These are phyloP conservation scores for Macaria notata DNA, from an alignment of 2,888 invertebrate species.

Conservation along the genomic window DNA sequence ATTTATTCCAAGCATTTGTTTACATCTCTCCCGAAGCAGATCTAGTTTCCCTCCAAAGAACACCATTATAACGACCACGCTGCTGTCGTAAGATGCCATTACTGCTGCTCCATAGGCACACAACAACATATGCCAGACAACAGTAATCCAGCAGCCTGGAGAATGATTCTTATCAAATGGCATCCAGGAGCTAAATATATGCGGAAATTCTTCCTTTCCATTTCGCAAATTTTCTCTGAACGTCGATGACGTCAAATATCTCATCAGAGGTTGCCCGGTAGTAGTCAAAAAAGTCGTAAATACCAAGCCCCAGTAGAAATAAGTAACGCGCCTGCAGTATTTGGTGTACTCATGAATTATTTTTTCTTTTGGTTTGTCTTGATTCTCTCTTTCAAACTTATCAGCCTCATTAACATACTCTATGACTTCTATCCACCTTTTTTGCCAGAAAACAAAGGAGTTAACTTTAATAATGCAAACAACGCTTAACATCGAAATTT, in stretches of 20 bases:
- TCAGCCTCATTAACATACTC: slow-evolving; percentile 63
- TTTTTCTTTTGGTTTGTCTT: slow-evolving; percentile 38
- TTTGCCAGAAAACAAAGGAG: slow-evolving; percentile 61
- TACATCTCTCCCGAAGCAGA: slow-evolving; percentile 59
- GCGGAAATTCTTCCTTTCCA: slow-evolving; percentile 61
- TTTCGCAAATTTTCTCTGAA: slow-evolving; percentile 54
- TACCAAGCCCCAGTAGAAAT: slow-evolving; percentile 64
- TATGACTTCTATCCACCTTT: slow-evolving; percentile 55
- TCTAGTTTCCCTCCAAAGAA: slow-evolving; percentile 68
- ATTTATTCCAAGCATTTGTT: slow-evolving; percentile 48
- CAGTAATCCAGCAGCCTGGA: slow-evolving; percentile 63
- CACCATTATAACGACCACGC: slow-evolving; percentile 58
- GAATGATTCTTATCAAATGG: slow-evolving; percentile 62
- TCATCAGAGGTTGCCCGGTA: slow-evolving; percentile 50
- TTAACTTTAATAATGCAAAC: slow-evolving; percentile 61
- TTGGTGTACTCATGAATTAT: slow-evolving; percentile 59
- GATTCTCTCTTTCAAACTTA: slow-evolving; percentile 53
- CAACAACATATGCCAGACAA: slow-evolving; percentile 52
- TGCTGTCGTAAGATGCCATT: slow-evolving; percentile 61
- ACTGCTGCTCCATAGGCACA: slow-evolving; percentile 56
- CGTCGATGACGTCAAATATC: slow-evolving; percentile 48
- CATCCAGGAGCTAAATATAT: slow-evolving; percentile 71
- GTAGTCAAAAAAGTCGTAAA: slow-evolving; percentile 56
- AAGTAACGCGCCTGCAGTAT: slow-evolving; percentile 58
- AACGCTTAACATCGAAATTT: slow-evolving; percentile 66